phyloP scores from a whole-genome alignment of 1,140 invertebrate genomes.

The Cyrtorhinus lividipennis region DNA sequence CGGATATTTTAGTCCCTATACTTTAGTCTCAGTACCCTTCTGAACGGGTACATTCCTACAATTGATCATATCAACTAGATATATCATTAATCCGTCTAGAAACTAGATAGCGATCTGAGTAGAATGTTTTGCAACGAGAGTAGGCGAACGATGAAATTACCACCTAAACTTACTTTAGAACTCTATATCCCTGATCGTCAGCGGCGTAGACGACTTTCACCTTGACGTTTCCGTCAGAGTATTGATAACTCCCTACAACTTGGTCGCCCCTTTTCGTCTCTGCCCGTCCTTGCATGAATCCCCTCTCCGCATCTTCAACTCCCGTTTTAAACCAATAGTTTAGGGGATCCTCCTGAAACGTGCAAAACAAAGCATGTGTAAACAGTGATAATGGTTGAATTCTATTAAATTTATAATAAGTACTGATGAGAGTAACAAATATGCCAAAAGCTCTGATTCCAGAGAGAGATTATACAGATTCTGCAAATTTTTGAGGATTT shows the following conservation, averaged over 20 bases:
- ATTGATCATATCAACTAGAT: no score
- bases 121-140: not conserved
- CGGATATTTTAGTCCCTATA: no score
- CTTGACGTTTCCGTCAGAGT: constrained; percentile 37
- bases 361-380: no score
- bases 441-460: no score
- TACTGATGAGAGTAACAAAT: no score
- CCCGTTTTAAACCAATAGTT: constrained; percentile 9
- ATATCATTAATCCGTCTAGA: no score
- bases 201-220: constrained; percentile 38
- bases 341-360: not conserved
- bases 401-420: no score
- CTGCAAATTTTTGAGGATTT: no score
- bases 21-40: no score
- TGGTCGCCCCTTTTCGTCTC: constrained; percentile 23
- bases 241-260: constrained; percentile 35
- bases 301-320: not conserved
- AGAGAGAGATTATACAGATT: no score
- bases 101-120: not conserved
- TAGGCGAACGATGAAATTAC: not conserved
- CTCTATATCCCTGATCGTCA: constrained; percentile 40
- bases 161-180: constrained; percentile 35
- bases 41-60: no score
- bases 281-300: constrained; percentile 31
- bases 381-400: no score